Conservation (phyloP, 2,888 invertebrate genomes). For the Alentia gelatinosa region DNA sequence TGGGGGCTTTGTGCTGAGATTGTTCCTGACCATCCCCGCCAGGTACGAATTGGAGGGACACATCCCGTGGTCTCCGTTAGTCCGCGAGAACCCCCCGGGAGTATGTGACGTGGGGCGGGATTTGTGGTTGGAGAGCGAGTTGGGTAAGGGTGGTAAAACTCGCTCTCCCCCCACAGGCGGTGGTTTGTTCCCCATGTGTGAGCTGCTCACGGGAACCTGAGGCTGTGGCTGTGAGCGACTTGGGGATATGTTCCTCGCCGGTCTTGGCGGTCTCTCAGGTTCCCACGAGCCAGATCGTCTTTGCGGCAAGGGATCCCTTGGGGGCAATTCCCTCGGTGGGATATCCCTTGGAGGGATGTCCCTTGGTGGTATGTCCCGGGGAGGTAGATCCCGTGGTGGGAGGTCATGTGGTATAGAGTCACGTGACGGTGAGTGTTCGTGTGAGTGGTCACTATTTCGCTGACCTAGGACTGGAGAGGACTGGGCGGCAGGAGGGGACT, state of each 20-base stretch:
- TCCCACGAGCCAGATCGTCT: constrained; percentile 27
- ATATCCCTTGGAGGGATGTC: background rate
- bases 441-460: background rate
- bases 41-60: background rate
- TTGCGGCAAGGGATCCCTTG: background rate
- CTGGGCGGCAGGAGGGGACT: constrained; percentile 59
- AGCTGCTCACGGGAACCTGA: background rate
- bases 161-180: background rate
- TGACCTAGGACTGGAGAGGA: constrained; percentile 55
- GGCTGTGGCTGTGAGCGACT: background rate
- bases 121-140: background rate
- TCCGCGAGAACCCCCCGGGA: too few species aligned
- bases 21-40: background rate
- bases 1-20: constrained; percentile 21
- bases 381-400: background rate
- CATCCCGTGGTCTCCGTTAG: background rate
- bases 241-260: constrained; percentile 18
- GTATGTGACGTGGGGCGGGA: background rate
- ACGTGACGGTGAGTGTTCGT: background rate
- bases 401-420: background rate
- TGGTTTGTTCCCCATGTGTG: background rate
- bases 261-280: constrained; percentile 7
- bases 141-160: background rate
- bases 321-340: too few species aligned
- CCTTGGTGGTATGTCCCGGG: background rate